Percentiles rank a stretch among this genome's conserved stretches.
phyloP scores from a whole-genome alignment of 2,888 invertebrate genomes.

The Teinopalpus imperialis region DNA sequence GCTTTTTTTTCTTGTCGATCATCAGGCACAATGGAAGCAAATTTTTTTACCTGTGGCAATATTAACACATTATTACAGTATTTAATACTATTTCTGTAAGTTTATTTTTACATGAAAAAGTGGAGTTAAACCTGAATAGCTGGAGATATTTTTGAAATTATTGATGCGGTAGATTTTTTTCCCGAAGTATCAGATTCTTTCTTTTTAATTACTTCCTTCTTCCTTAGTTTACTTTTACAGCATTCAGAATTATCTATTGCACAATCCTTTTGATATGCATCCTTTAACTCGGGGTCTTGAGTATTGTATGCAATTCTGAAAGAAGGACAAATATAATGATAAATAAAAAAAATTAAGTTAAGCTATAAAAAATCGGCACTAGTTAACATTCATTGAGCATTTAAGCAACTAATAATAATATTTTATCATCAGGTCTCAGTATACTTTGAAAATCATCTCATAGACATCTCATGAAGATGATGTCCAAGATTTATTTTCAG shows the following conservation, averaged over 20 bases:
- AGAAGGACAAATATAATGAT: constrained; percentile 24
- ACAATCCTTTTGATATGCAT: constrained; percentile 58
- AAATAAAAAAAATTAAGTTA: too few relatives aligned
- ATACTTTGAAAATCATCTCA: too few relatives aligned
- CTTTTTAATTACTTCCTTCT: constrained; percentile 46
- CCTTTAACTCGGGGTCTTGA: constrained; percentile 61
- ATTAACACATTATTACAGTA: neutral
- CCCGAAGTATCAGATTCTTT: constrained; percentile 44
- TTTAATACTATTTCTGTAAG: too few relatives aligned
- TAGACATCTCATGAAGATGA: too few relatives aligned
- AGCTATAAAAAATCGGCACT: neutral
- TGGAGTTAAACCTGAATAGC: constrained; percentile 59
- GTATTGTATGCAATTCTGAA: constrained; percentile 67
- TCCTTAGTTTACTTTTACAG: constrained; percentile 55
- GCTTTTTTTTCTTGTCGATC: constrained; percentile 59
- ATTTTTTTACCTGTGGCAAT: constrained; percentile 65
- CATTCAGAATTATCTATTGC: constrained; percentile 60
- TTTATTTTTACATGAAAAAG: neutral
- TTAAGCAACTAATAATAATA: too few relatives aligned
- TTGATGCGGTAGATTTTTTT: constrained; percentile 36
- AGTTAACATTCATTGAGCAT: too few relatives aligned
- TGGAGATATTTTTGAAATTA: constrained; percentile 59
- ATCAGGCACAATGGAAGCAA: constrained; percentile 63
- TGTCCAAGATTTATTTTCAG: constrained; percentile 1
- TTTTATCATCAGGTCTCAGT: too few relatives aligned